Conservation (phyloP, 2,113 vertebrate genomes). For the Seriola rivoliana region DNA sequence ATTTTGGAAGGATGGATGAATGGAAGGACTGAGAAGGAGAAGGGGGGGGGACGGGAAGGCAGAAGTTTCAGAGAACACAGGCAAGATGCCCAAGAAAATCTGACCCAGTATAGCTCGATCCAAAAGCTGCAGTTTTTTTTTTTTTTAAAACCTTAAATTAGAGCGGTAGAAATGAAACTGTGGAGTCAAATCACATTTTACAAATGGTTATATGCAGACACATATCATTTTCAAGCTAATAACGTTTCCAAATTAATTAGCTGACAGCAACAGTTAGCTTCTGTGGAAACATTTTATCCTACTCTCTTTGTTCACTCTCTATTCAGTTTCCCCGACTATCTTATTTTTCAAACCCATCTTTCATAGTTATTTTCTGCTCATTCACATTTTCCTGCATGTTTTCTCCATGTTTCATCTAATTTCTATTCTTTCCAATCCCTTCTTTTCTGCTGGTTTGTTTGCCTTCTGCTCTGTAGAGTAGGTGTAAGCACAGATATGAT, state of each 20-base stretch:
- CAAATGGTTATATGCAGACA: not conserved
- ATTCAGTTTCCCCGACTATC: not conserved
- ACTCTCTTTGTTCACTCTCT: not conserved
- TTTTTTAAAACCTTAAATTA: not conserved
- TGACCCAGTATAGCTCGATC: conserved; percentile 10
- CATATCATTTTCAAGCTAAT: not conserved
- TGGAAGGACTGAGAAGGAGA: conserved; percentile 41
- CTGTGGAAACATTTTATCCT: not conserved
- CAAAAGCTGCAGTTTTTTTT: conserved; percentile 1
- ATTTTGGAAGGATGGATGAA: conserved; percentile 58
- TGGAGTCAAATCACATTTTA: conserved; percentile 25
- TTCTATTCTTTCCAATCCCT: not conserved
- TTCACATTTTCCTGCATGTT: not conserved
- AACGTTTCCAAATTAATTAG: conserved; percentile 28
- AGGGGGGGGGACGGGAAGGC: not conserved
- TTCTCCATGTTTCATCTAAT: not conserved
- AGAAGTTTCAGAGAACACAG: conserved; percentile 24
- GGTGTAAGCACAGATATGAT: conserved; percentile 1
- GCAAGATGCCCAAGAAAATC: conserved; percentile 21
- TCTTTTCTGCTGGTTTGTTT: conserved; percentile 15
- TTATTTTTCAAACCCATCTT: not conserved
- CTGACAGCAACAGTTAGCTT: not conserved
- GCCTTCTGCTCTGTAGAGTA: conserved; percentile 2
- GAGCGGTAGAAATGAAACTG: conserved; percentile 27
- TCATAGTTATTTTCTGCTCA: not conserved